These are phyloP conservation scores for Atherix ibis DNA, from an alignment of 2,888 invertebrate species.

Conservation along the genomic window DNA sequence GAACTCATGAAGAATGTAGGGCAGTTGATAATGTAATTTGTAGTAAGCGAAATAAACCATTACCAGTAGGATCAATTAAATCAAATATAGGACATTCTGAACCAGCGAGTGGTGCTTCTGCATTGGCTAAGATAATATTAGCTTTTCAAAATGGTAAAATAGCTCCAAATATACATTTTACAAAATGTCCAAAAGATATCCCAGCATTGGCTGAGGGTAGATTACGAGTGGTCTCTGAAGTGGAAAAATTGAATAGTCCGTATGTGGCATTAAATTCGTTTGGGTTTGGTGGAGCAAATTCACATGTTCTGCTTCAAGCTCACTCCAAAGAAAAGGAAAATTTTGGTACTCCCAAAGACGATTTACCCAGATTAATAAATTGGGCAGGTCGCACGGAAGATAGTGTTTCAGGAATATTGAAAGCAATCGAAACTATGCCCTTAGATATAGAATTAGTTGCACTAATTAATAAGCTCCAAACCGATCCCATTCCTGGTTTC, in stretches of 20 bases:
- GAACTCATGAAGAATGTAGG: constrained; percentile 82
- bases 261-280: constrained; percentile 78
- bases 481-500: constrained; percentile 44
- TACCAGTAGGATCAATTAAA: constrained; percentile 80
- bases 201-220: constrained; percentile 44
- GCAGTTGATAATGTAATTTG: constrained; percentile 70
- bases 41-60: constrained; percentile 52
- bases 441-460: constrained; percentile 46
- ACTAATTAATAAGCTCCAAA: constrained; percentile 43
- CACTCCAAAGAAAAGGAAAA: constrained; percentile 30
- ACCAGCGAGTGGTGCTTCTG: constrained; percentile 67
- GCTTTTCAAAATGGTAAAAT: constrained; percentile 66
- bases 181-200: constrained; percentile 42
- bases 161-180: constrained; percentile 74
- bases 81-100: constrained; percentile 91
- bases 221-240: constrained; percentile 56
- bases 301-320: constrained; percentile 28
- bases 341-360: constrained; percentile 43
- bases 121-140: constrained; percentile 64
- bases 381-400: constrained; percentile 68
- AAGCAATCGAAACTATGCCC: constrained; percentile 42
- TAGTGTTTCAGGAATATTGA: constrained; percentile 47
- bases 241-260: constrained; percentile 53
- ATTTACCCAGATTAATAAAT: constrained; percentile 54
- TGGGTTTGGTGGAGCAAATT: constrained; percentile 85